Evolutionary conservation across 2,113 vertebrate genomes (phyloP).

Genomic region (Dendrocopos noguchii): DNA sequence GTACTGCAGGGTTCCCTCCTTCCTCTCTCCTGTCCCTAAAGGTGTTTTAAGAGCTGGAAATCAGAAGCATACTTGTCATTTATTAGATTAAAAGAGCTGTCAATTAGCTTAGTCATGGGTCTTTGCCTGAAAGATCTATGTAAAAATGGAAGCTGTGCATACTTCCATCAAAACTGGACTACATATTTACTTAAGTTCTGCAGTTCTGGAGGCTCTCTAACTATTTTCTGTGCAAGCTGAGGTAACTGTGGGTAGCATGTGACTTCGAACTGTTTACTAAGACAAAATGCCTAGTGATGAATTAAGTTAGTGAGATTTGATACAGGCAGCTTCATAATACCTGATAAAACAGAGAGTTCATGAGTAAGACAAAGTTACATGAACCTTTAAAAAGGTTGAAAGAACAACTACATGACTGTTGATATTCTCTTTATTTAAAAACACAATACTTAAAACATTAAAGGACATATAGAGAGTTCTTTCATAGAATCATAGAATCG

Average conservation of each 20-base stretch:
- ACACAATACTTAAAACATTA: background rate
- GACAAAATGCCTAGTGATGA: background rate
- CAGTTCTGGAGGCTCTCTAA: background rate
- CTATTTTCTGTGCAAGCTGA: background rate
- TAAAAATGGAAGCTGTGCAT: background rate
- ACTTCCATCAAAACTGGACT: background rate
- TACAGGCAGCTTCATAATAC: background rate
- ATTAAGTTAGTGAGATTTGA: background rate
- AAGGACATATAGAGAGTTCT: background rate
- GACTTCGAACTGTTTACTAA: background rate
- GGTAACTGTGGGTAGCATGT: background rate
- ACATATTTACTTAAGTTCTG: background rate
- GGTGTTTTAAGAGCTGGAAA: conserved; percentile 27
- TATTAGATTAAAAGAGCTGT: conserved; percentile 66
- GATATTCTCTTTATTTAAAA: background rate
- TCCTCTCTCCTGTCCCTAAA: conserved; percentile 1
- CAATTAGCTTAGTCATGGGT: conserved; percentile 52
- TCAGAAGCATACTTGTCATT: conserved; percentile 29
- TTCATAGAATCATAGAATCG: no score
- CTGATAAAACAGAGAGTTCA: background rate
- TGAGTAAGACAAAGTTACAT: background rate
- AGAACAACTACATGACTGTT: background rate
- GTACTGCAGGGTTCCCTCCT: background rate
- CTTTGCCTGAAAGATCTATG: background rate
- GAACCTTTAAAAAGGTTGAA: background rate